These are phyloP conservation scores for Gracilinanus agilis DNA, from an alignment of 2,113 vertebrate genomes.

Conservation along the genomic window DNA sequence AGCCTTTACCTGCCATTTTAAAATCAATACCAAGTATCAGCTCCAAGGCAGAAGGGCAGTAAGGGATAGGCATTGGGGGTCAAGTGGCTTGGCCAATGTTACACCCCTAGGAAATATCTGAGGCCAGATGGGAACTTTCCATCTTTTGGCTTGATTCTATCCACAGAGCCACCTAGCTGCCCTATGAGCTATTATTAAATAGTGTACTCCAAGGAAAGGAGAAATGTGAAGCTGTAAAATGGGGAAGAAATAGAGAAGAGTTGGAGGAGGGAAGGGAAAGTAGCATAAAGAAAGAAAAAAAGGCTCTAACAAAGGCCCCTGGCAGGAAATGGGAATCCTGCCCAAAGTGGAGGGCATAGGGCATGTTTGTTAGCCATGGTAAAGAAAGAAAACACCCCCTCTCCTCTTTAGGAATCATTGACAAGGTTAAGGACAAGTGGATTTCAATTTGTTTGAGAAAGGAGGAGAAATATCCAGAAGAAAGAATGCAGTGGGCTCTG, in stretches of 20 bases:
- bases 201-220: background rate
- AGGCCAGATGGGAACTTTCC: too few species aligned
- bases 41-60: too few species aligned
- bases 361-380: background rate
- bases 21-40: too few species aligned
- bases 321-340: too few species aligned
- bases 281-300: background rate
- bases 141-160: too few species aligned
- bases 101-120: too few species aligned
- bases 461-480: background rate
- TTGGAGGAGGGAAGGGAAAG: background rate
- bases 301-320: too few species aligned
- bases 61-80: too few species aligned
- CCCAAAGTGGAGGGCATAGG: background rate
- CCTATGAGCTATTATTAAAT: background rate
- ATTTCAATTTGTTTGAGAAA: background rate
- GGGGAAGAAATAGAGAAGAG: too few species aligned
- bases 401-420: background rate
- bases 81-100: too few species aligned
- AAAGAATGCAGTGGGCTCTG: background rate
- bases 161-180: too few species aligned
- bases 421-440: background rate
- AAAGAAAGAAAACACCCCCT: background rate
- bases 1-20: too few species aligned
- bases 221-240: background rate